These are phyloP conservation scores for Kryptolebias ocellatus DNA, from an alignment of 2,797 vertebrate species.

Conservation along the genomic window DNA sequence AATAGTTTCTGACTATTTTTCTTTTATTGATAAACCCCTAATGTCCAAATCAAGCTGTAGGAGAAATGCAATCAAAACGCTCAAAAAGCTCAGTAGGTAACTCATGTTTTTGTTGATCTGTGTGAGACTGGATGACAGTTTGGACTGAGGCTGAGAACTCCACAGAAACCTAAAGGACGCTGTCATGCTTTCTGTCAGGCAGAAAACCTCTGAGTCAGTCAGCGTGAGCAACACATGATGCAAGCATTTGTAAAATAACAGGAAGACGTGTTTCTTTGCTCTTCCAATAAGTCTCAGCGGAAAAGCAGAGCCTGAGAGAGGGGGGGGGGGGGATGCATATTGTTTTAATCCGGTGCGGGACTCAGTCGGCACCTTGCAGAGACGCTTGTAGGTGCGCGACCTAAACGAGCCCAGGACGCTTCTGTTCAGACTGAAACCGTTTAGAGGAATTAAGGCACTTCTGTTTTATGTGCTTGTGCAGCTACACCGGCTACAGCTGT, in stretches of 20 bases:
- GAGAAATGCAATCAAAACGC: no score
- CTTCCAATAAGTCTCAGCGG: background rate
- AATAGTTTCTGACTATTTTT: background rate
- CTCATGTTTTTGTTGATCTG: background rate
- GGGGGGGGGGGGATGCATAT: no score
- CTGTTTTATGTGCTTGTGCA: conserved; percentile 10
- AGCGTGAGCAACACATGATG: conserved; percentile 10
- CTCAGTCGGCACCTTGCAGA: background rate
- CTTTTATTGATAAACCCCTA: background rate
- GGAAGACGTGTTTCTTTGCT: background rate
- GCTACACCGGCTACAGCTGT: background rate
- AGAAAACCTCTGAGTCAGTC: conserved; percentile 17
- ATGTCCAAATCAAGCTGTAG: background rate
- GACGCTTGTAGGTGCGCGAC: background rate
- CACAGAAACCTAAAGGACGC: background rate
- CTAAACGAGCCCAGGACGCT: background rate
- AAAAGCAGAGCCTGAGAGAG: background rate
- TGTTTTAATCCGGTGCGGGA: no score
- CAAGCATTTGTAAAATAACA: background rate
- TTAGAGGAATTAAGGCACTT: conserved; percentile 24
- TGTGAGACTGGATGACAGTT: background rate
- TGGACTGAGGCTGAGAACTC: background rate
- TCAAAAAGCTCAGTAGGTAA: background rate
- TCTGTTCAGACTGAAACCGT: conserved; percentile 28
- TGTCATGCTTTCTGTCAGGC: background rate